A percentile compares a stretch with the other conserved stretches of the same genome.
Evolutionary conservation across 1,140 invertebrate genomes (phyloP).

Genomic region (Ostrea denselamellosa): DNA sequence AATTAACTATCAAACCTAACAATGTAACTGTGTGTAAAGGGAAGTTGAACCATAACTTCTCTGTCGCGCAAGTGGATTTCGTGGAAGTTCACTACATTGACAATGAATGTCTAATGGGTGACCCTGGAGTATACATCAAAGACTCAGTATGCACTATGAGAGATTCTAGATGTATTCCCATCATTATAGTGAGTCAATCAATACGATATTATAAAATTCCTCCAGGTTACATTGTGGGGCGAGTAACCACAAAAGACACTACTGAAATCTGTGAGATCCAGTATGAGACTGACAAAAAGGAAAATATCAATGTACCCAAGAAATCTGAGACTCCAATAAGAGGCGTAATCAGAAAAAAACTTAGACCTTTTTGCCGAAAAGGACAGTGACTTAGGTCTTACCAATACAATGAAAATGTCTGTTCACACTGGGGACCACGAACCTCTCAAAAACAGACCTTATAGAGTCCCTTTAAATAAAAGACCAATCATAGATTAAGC

Average conservation of each 20-base stretch:
- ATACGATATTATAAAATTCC: slow-evolving; percentile 26
- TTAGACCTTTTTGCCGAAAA: slow-evolving; percentile 21
- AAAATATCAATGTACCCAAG: neutral
- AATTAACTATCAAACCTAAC: slow-evolving; percentile 43
- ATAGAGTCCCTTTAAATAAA: slow-evolving; percentile 54
- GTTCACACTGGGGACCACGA: slow-evolving; percentile 42
- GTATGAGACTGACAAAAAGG: neutral
- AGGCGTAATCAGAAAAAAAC: neutral
- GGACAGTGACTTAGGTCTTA: slow-evolving; percentile 42
- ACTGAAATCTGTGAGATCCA: slow-evolving; percentile 12
- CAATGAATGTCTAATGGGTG: neutral
- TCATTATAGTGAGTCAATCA: slow-evolving; percentile 45
- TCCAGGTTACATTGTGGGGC: slow-evolving; percentile 37
- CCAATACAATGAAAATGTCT: slow-evolving; percentile 51
- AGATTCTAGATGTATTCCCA: slow-evolving; percentile 14
- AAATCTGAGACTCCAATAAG: neutral
- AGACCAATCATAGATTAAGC: slow-evolving; percentile 53
- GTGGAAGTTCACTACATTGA: neutral
- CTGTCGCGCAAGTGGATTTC: neutral
- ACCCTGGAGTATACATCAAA: slow-evolving; percentile 48
- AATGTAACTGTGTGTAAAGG: slow-evolving; percentile 36
- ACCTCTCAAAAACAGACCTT: slow-evolving; percentile 57
- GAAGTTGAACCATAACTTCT: neutral
- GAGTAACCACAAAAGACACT: neutral
- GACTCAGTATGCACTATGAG: slow-evolving; percentile 29